Conservation (phyloP, 2,797 vertebrate genomes). For the Babyrousa celebensis region DNA sequence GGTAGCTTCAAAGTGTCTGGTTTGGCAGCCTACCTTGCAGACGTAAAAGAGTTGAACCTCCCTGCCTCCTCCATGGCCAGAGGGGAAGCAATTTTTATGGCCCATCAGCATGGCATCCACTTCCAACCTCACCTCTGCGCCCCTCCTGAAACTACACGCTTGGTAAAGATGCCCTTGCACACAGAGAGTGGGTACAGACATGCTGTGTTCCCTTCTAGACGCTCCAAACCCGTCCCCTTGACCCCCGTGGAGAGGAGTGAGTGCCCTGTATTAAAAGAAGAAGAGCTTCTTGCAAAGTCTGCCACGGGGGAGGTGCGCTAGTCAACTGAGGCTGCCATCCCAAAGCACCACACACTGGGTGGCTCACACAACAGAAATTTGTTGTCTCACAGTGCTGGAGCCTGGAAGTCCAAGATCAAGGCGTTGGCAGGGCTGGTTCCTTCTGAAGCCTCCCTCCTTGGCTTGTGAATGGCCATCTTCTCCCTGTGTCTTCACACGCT, state of each 20-base stretch:
- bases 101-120: background rate
- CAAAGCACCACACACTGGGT: background rate
- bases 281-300: conserved; percentile 2
- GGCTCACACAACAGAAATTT: background rate
- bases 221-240: background rate
- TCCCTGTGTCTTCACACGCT: background rate
- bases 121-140: background rate
- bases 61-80: background rate
- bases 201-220: background rate
- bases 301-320: background rate
- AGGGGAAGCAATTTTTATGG: background rate
- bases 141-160: background rate
- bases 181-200: background rate
- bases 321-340: background rate
- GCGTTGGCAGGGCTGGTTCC: background rate
- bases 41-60: background rate
- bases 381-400: background rate
- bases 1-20: background rate
- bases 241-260: background rate
- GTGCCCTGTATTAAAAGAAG: background rate
- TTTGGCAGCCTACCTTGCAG: background rate
- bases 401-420: background rate
- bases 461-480: background rate
- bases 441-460: background rate
- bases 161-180: background rate